Evolutionary conservation across 2,797 vertebrate genomes (phyloP), one percentile per base, ranked within the genome.

Genomic region (Sylvilagus floridanus): DNA sequence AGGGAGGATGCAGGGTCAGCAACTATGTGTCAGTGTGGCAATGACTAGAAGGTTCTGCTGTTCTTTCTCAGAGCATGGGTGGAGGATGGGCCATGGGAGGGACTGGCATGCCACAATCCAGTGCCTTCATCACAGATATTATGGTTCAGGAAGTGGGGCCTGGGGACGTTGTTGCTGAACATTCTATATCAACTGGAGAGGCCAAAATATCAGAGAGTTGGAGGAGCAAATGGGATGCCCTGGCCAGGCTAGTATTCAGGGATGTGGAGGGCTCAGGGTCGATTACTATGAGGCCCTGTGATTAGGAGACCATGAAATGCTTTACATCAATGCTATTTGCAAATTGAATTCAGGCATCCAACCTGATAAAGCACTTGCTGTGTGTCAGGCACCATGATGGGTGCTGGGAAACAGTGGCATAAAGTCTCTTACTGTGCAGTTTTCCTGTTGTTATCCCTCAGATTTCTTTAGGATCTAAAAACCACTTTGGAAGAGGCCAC

Each of bases 1-100:
- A 63, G 13, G 35, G 52, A 82, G 22, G 30, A 83, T n/a, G 66
- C 72, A 35, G 21, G 77, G 26, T 86, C 92, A 95, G 94, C 90
- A 60, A 24, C 52, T 73, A n/a, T 22, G 66, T 0, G 16, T n/a
- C 52, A 78, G 76, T 50, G 62, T 95, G 94, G 82, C 60, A 79
- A 86, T 88, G 37, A 52, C 75, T 65, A 21, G 66, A 47, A 79
- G 28, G 24, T 12, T 47, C 52, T 78, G 54, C 30, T 72, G 54
- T 16, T 63, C 30, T 65, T 85, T 90, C 54, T 35, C 8, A 82
- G 35, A 62, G 30, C 0, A 5, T 52, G 47, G 50, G 50, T 10
- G 22, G 6, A 93, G 19, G 5, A 8, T 17, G 68, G 32, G 26
- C 1, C 16, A 52, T 22, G 37, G 57, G 60, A 86, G 8, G 30